phyloP scores from a whole-genome alignment of 2,113 vertebrate genomes.

The Gymnobelideus leadbeateri region DNA sequence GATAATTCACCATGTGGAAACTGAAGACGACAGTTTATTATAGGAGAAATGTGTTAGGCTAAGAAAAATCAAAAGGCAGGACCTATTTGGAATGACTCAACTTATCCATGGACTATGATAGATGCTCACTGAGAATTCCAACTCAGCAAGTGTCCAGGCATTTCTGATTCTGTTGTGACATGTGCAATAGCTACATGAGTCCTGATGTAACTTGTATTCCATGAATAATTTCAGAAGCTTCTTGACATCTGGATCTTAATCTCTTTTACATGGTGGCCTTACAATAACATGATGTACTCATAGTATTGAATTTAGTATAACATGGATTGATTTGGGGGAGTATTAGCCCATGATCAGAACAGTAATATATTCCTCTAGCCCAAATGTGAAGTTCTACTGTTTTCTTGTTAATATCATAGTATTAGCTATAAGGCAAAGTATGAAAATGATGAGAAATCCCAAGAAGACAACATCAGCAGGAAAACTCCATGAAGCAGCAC shows the following conservation, averaged over 20 bases:
- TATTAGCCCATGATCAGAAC: neutral
- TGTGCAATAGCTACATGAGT: neutral
- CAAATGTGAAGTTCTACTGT: slow-evolving; percentile 19
- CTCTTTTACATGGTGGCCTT: slow-evolving; percentile 27
- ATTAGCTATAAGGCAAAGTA: neutral
- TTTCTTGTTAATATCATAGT: slow-evolving; percentile 18
- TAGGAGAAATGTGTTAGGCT: slow-evolving; percentile 61
- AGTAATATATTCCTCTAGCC: slow-evolving; percentile 18
- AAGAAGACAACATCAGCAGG: neutral
- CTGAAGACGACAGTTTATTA: slow-evolving; percentile 58
- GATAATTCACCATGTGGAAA: slow-evolving; percentile 61
- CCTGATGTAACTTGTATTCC: slow-evolving; percentile 48
- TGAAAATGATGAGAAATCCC: neutral
- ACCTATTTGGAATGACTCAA: slow-evolving; percentile 40
- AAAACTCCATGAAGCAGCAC: neutral
- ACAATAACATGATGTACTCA: slow-evolving; percentile 46
- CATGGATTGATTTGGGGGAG: slow-evolving; percentile 51
- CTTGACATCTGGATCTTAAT: slow-evolving; percentile 40
- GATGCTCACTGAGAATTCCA: neutral
- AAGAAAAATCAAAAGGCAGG: slow-evolving; percentile 47
- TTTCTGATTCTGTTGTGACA: slow-evolving; percentile 10
- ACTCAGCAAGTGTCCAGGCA: slow-evolving; percentile 4
- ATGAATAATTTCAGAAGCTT: slow-evolving; percentile 47
- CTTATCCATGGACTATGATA: slow-evolving; percentile 31
- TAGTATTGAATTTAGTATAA: slow-evolving; percentile 21